Evolutionary conservation across 2,888 invertebrate species (phyloP).

Genomic region (Lissonota sp.): DNA sequence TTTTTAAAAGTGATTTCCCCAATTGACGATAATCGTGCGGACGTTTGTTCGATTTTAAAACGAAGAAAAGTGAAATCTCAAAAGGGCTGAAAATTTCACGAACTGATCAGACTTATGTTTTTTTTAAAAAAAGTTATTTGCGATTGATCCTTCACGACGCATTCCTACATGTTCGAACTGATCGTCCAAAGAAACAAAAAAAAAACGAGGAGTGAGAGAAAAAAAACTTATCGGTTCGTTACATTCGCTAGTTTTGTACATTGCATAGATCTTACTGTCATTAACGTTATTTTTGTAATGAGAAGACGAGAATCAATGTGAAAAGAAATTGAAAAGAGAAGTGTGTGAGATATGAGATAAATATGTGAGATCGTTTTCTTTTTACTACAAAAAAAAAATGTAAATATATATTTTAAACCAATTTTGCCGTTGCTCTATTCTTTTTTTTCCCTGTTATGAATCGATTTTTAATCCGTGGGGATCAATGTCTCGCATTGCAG

Average conservation of each 20-base stretch:
- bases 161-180: slow-evolving; percentile 57
- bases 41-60: background rate
- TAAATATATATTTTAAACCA: slow-evolving; percentile 18
- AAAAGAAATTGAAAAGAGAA: slow-evolving; percentile 10
- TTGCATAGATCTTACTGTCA: slow-evolving; percentile 48
- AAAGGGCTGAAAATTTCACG: background rate
- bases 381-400: slow-evolving; percentile 1
- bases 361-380: slow-evolving; percentile 6
- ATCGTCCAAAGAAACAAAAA: slow-evolving; percentile 31
- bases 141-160: slow-evolving; percentile 41
- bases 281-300: slow-evolving; percentile 53
- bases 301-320: background rate
- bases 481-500: no score
- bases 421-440: background rate
- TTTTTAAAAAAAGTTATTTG: slow-evolving; percentile 6
- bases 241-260: slow-evolving; percentile 51
- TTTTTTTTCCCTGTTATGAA: no score
- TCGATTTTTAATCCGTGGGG: no score
- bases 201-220: background rate
- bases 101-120: slow-evolving; percentile 22
- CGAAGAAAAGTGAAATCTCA: background rate
- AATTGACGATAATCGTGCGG: background rate
- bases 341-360: background rate
- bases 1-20: background rate
- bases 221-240: slow-evolving; percentile 32